phyloP scores from a whole-genome alignment of 2,888 invertebrate species.

The Cheilosia vulpina region DNA sequence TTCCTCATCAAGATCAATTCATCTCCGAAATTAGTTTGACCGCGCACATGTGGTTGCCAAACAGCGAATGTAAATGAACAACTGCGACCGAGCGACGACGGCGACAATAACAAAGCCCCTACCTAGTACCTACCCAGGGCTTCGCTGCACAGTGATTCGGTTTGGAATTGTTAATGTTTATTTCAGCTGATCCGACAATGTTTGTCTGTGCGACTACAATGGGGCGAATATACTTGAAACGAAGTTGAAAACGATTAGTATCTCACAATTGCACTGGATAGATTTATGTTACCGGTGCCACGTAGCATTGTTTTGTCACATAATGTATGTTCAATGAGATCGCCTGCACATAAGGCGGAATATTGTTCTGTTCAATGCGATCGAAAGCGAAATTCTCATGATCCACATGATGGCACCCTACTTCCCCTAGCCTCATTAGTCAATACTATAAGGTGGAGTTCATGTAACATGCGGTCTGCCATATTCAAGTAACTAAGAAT shows the following conservation, averaged over 20 bases:
- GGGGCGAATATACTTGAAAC: background rate
- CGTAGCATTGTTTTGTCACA: conserved; percentile 32
- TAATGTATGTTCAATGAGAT: conserved; percentile 27
- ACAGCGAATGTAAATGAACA: conserved; percentile 44
- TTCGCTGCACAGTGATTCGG: conserved; percentile 15
- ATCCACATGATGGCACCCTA: no score
- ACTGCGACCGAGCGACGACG: conserved; percentile 23
- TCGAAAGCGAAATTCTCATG: background rate
- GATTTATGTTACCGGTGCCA: conserved; percentile 66
- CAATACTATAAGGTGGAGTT: no score
- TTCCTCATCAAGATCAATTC: conserved; percentile 75
- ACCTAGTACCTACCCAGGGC: background rate
- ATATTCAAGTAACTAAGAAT: no score
- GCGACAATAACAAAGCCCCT: conserved; percentile 24
- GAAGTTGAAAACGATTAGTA: conserved; percentile 15
- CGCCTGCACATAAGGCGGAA: conserved; percentile 1
- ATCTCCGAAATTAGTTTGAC: conserved; percentile 75
- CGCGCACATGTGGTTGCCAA: conserved; percentile 61
- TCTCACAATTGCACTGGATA: conserved; percentile 34
- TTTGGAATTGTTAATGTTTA: conserved; percentile 45
- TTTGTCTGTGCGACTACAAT: background rate
- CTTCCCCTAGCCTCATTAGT: no score
- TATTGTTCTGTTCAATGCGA: conserved; percentile 4
- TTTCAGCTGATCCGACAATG: conserved; percentile 36
- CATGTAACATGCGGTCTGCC: no score